A percentile compares a stretch with the other conserved stretches of the same genome.
Conservation (phyloP, 1,140 invertebrate genomes). For the Penaeus japonicus region DNA sequence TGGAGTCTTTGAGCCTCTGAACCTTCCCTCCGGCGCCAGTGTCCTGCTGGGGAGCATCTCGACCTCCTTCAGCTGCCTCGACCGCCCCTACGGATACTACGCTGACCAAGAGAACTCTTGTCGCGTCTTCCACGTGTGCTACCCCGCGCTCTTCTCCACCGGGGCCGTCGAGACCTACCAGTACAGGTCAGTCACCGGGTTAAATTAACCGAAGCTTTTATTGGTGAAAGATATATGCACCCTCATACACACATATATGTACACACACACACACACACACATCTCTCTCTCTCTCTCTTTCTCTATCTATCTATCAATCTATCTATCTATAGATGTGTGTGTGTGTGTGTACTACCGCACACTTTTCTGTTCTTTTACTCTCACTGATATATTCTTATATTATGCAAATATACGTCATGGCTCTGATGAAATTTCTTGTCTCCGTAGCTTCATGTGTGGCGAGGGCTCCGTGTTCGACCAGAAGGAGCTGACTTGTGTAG, state of each 20-base stretch:
- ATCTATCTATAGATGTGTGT: too few species aligned
- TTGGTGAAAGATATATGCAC: too few species aligned
- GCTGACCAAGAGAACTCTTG: constrained; percentile 87
- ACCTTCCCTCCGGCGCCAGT: constrained; percentile 16
- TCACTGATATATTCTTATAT: too few species aligned
- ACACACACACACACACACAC: too few species aligned
- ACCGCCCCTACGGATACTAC: constrained; percentile 81
- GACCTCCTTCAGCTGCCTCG: constrained; percentile 76
- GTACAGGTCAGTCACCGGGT: constrained; percentile 4
- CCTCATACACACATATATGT: too few species aligned
- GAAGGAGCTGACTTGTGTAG: constrained; percentile 14
- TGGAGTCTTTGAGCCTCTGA: constrained; percentile 8
- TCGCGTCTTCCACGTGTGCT: constrained; percentile 84
- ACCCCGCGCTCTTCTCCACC: neutral
- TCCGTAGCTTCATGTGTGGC: constrained; percentile 26
- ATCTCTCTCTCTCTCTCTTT: too few species aligned
- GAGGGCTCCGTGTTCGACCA: constrained; percentile 21
- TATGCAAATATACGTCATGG: neutral
- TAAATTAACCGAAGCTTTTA: too few species aligned
- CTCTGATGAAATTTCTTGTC: too few species aligned
- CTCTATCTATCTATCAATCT: too few species aligned
- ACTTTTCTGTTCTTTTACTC: too few species aligned
- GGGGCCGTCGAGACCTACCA: constrained; percentile 18
- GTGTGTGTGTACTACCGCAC: too few species aligned
- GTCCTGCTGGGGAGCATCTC: constrained; percentile 17